phyloP scores from a whole-genome alignment of 2,113 vertebrate genomes.

The Ctenodactylus gundi region DNA sequence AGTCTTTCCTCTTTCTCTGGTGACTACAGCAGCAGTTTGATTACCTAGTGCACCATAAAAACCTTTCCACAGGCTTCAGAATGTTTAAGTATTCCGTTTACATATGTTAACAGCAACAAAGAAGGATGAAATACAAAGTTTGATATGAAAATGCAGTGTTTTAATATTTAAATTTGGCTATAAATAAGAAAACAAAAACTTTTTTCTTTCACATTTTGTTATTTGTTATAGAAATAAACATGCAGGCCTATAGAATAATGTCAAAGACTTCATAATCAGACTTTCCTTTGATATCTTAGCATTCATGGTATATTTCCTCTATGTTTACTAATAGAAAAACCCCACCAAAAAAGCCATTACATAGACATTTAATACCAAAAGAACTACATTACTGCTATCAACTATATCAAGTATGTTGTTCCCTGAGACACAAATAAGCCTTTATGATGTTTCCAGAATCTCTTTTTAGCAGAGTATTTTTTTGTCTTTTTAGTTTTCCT shows the following conservation, averaged over 20 bases:
- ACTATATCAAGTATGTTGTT: slow-evolving; percentile 37
- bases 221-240: slow-evolving; percentile 67
- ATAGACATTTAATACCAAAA: slow-evolving; percentile 51
- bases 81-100: slow-evolving; percentile 61
- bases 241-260: slow-evolving; percentile 44
- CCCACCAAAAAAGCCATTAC: slow-evolving; percentile 29
- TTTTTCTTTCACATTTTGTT: slow-evolving; percentile 40
- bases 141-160: slow-evolving; percentile 51
- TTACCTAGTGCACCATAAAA: slow-evolving; percentile 58
- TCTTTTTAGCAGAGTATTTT: not conserved
- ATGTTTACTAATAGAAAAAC: slow-evolving; percentile 51
- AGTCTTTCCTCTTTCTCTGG: not conserved
- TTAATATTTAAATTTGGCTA: slow-evolving; percentile 70
- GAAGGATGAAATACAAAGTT: slow-evolving; percentile 52
- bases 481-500: slow-evolving; percentile 12
- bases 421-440: not conserved
- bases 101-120: slow-evolving; percentile 70
- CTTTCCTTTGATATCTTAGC: slow-evolving; percentile 69
- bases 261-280: slow-evolving; percentile 51
- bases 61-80: slow-evolving; percentile 51
- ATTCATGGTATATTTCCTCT: slow-evolving; percentile 27
- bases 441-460: not conserved
- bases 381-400: slow-evolving; percentile 25
- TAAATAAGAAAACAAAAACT: slow-evolving; percentile 57
- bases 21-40: slow-evolving; percentile 45